Conservation (phyloP, 2,888 invertebrate genomes). For the Lathronympha strigana region DNA sequence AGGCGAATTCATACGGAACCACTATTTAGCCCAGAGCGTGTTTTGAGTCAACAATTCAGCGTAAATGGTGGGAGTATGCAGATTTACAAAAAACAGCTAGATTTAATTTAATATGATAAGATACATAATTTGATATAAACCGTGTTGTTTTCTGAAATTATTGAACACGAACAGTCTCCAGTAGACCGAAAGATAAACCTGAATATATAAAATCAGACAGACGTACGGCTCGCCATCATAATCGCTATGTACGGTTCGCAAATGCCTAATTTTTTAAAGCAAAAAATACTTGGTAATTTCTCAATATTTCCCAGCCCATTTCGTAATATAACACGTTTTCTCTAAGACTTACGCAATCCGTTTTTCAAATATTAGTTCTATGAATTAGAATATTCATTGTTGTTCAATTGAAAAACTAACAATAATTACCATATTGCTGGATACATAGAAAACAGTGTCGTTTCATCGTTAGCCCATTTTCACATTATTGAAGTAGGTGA, state of each 20-base stretch:
- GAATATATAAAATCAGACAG: neutral
- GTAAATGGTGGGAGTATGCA: conserved; percentile 49
- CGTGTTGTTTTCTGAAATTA: too few relatives aligned
- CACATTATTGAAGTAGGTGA: conserved; percentile 41
- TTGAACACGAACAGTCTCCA: too few relatives aligned
- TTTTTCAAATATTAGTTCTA: neutral
- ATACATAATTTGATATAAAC: conserved; percentile 27
- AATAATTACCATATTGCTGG: neutral
- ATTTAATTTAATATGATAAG: conserved; percentile 49
- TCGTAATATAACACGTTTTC: neutral
- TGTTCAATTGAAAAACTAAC: neutral
- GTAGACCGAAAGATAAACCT: conserved; percentile 8
- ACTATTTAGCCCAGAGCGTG: conserved; percentile 62
- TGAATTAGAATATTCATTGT: neutral
- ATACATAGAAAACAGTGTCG: conserved; percentile 18
- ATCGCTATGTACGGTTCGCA: neutral
- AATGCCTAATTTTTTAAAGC: neutral
- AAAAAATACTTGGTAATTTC: neutral
- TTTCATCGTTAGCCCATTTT: conserved; percentile 59
- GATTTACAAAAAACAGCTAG: conserved; percentile 51
- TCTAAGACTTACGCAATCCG: neutral
- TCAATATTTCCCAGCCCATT: neutral
- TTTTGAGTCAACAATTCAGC: conserved; percentile 45
- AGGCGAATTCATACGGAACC: conserved; percentile 61
- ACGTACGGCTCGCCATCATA: neutral